Evolutionary conservation across 2,113 vertebrate species (phyloP), one percentile per base, ranked within the genome.

Genomic region (Cynoglossus semilaevis): DNA sequence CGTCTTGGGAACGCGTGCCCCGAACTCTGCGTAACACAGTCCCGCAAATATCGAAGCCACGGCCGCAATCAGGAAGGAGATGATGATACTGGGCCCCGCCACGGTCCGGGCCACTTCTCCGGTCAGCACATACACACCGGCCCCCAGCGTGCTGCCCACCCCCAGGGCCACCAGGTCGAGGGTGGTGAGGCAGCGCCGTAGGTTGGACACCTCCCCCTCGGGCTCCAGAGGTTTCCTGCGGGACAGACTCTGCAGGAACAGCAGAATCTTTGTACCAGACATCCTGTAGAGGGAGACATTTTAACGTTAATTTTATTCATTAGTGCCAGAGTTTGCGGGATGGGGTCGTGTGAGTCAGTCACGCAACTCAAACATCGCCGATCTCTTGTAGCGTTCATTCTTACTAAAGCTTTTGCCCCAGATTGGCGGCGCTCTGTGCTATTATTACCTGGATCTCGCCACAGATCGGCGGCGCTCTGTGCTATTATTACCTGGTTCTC

Each of bases 1-100:
- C 0, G 92, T 92, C 64, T 92, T 88, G 50, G 93, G 93, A 62
- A 94, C 90, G 0, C 90, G 85, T 40, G 93, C 90, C 16, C 93
- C 93, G 0, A 94, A 86, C 68, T 96, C 92, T 0, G 92, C 92
- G 0, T 94, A 95, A 80, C 92, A 93, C 66, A 95, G 67, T 53
- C 92, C 94, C 0, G 92, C 92, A 67, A 94, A 89, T 22, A 94
- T 55, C 0, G 93, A 94, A 5, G 93, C 92, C 45, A 84, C 0
- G 0, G 93, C 93, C 5, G 93, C 93, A 8, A 93, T 90, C 61
- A 95, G 87, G 85, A 95, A 95, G n/a, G 91, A 91, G 41, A 95
- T 51, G 7, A 94, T 53, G 1, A 95, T 92, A 70, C 93, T 93
- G 0, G 94, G 94, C 11, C 94, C 94, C 0, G 93, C 79, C 18